A percentile compares a stretch with the other conserved stretches of the same genome.
These are phyloP conservation scores for Caenorhabditis briggsae DNA, from an alignment of 1,140 invertebrate species.

Conservation along the genomic window DNA sequence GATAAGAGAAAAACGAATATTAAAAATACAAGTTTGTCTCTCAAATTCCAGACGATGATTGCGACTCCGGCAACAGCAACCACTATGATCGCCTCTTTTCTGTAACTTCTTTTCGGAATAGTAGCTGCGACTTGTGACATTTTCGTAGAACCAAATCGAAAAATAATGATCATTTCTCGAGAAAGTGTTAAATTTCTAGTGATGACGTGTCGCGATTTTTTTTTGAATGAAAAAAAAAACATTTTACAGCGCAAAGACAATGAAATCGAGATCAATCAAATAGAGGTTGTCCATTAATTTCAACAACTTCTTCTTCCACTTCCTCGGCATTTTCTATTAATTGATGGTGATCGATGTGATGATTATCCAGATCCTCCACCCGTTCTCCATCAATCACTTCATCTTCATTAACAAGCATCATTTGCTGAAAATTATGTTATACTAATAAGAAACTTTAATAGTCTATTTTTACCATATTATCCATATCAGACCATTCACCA, in stretches of 20 bases:
- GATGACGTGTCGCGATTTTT: background rate
- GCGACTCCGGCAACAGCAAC: constrained; percentile 15
- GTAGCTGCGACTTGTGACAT: background rate
- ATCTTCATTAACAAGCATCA: constrained; percentile 44
- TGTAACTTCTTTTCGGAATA: background rate
- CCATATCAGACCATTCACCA: constrained; percentile 20
- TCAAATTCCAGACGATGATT: constrained; percentile 39
- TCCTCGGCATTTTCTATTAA: constrained; percentile 16
- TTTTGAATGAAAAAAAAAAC: background rate
- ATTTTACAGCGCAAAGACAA: background rate
- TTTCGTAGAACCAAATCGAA: background rate
- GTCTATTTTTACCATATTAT: background rate
- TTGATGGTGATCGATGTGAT: constrained; percentile 32
- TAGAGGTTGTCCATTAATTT: constrained; percentile 45
- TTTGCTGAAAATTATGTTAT: background rate
- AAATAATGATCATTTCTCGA: background rate
- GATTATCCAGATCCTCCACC: constrained; percentile 5
- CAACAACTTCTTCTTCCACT: constrained; percentile 20
- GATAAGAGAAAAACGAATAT: background rate
- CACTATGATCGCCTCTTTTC: constrained; percentile 21
- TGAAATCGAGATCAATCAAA: background rate
- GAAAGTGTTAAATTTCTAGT: no score
- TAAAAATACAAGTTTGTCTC: constrained; percentile 16
- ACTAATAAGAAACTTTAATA: background rate
- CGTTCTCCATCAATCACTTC: constrained; percentile 1